Evolutionary conservation across 2,113 vertebrate genomes (phyloP).

Genomic region (Leucoraja erinaceus): DNA sequence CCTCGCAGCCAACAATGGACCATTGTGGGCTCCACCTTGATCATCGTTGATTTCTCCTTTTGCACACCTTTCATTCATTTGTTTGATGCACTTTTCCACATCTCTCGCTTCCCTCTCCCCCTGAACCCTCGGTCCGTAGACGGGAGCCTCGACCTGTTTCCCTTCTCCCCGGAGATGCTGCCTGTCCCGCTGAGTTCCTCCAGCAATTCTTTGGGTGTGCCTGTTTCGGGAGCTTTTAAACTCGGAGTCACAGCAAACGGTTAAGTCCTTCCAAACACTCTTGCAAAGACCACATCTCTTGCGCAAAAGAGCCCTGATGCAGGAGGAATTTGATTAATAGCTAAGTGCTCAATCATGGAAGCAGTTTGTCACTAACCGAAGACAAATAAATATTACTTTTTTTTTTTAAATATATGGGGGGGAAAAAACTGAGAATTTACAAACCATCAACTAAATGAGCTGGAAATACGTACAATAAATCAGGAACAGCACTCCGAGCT

Average conservation of each 20-base stretch:
- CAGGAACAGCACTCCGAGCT: constrained; percentile 43
- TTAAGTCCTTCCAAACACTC: background rate
- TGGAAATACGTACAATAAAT: constrained; percentile 58
- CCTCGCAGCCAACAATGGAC: too few relatives aligned
- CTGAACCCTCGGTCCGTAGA: too few relatives aligned
- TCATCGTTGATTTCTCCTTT: too few relatives aligned
- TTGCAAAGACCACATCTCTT: background rate
- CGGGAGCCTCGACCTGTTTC: too few relatives aligned
- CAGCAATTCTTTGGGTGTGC: too few relatives aligned
- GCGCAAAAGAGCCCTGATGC: background rate
- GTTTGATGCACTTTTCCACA: too few relatives aligned
- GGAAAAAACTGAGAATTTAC: constrained; percentile 59
- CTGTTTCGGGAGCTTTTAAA: too few relatives aligned
- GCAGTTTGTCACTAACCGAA: constrained; percentile 42
- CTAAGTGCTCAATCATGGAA: constrained; percentile 50
- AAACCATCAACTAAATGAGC: constrained; percentile 55
- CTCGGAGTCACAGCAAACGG: background rate
- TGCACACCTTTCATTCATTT: too few relatives aligned
- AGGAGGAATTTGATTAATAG: constrained; percentile 54
- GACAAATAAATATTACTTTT: constrained; percentile 55
- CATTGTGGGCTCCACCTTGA: too few relatives aligned
- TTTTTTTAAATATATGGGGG: constrained; percentile 41
- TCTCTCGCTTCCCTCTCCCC: too few relatives aligned
- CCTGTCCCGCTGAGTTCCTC: too few relatives aligned
- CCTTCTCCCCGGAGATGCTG: too few relatives aligned